These are phyloP conservation scores for Euleptes europaea DNA, from an alignment of 2,113 vertebrate genomes.

Conservation along the genomic window DNA sequence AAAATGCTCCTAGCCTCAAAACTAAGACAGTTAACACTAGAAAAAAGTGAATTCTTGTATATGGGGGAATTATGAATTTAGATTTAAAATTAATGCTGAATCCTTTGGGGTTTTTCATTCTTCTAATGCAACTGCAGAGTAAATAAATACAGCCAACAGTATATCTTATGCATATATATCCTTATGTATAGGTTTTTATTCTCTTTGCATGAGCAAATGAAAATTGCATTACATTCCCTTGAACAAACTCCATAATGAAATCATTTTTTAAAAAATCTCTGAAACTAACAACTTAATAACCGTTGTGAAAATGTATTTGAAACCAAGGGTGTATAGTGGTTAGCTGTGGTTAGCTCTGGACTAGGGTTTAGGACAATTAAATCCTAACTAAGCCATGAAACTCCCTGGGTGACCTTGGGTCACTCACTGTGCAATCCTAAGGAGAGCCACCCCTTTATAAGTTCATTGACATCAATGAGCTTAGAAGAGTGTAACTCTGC, in stretches of 20 bases:
- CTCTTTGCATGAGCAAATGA: not conserved
- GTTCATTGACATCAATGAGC: no score
- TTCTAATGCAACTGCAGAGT: conserved; percentile 21
- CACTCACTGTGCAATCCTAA: no score
- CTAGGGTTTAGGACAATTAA: no score
- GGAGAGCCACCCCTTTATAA: no score
- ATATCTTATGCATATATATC: conserved; percentile 40
- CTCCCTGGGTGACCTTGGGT: no score
- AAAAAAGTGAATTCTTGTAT: conserved; percentile 26
- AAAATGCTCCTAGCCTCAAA: conserved; percentile 5
- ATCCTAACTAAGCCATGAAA: no score
- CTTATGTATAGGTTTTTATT: conserved; percentile 41
- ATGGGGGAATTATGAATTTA: not conserved
- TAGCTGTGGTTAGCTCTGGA: no score
- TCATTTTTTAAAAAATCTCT: not conserved
- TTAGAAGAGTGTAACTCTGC: no score
- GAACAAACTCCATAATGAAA: conserved; percentile 35
- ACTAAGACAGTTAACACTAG: not conserved
- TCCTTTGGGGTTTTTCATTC: conserved; percentile 19
- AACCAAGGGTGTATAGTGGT: no score
- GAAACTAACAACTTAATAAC: conserved; percentile 23
- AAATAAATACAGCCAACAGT: conserved; percentile 38
- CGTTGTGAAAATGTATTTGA: not conserved
- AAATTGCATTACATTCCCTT: conserved; percentile 5
- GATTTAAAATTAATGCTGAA: conserved; percentile 35